A percentile compares a stretch with the other conserved stretches of the same genome.
Evolutionary conservation across 2,797 vertebrate genomes (phyloP).

Genomic region (Pangasius mekongensis): DNA sequence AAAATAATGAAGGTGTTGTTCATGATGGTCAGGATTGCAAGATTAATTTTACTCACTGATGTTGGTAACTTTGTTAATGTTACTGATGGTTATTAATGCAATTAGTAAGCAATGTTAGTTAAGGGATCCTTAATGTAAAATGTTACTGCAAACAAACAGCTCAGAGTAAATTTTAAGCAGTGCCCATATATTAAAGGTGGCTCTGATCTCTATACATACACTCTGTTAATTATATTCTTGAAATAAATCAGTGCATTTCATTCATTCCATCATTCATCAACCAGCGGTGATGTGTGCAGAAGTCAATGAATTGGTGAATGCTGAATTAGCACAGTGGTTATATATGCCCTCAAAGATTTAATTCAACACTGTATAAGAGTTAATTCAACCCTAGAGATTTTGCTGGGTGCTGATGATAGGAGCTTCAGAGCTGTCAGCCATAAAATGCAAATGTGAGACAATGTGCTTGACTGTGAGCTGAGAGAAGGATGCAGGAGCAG

Average conservation of each 20-base stretch:
- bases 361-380: neutral
- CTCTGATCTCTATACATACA: neutral
- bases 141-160: neutral
- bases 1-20: neutral
- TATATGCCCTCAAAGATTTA: neutral
- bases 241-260: neutral
- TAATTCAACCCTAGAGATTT: neutral
- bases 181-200: neutral
- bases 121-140: neutral
- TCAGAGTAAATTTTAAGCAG: neutral
- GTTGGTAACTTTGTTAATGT: neutral
- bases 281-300: neutral
- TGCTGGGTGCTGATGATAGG: neutral
- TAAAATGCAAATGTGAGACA: constrained; percentile 57
- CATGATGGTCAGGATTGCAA: neutral
- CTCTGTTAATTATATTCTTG: neutral
- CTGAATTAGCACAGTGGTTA: neutral
- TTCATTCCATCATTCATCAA: neutral
- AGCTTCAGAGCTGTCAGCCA: constrained; percentile 21
- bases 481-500: constrained; percentile 34
- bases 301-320: neutral
- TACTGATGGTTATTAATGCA: neutral
- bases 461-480: constrained; percentile 41
- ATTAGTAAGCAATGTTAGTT: neutral
- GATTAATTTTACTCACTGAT: neutral